Percentiles rank a stretch among this genome's conserved stretches.
Evolutionary conservation across 2,797 vertebrate genomes (phyloP).

Genomic region (Valencia hispanica): DNA sequence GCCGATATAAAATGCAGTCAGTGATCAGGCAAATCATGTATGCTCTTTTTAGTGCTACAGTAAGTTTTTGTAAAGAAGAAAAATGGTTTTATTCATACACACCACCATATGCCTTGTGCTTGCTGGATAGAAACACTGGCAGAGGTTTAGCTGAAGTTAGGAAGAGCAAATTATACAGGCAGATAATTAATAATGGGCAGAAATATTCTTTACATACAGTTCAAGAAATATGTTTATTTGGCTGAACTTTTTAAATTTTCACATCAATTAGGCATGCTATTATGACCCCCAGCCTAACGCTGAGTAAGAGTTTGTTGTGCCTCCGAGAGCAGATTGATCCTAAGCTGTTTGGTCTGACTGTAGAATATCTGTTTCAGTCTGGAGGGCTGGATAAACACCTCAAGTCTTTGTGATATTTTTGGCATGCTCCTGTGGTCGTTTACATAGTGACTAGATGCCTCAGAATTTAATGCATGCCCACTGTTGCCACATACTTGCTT

Average conservation of each 20-base stretch:
- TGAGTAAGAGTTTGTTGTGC: neutral
- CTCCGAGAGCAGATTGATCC: neutral
- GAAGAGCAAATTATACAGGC: slow-evolving; percentile 26
- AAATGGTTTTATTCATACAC: slow-evolving; percentile 13
- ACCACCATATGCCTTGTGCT: slow-evolving; percentile 12
- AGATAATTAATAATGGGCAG: slow-evolving; percentile 31
- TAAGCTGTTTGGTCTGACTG: neutral
- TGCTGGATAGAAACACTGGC: slow-evolving; percentile 49
- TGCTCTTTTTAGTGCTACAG: neutral
- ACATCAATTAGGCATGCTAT: neutral
- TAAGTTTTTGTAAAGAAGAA: slow-evolving; percentile 3
- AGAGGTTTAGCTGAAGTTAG: slow-evolving; percentile 25
- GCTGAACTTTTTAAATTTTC: neutral
- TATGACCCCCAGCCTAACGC: neutral
- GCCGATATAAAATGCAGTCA: neutral
- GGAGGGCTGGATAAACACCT: neutral
- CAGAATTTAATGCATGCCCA: neutral
- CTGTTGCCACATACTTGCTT: neutral
- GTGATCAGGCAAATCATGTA: neutral
- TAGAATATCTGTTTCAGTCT: neutral
- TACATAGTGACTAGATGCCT: neutral
- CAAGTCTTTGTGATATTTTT: neutral
- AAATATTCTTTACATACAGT: slow-evolving; percentile 7
- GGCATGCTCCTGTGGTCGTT: neutral
- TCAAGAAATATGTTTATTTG: neutral